phyloP scores from a whole-genome alignment of 1,140 invertebrate species.

The Scaptomyza graminum region DNA sequence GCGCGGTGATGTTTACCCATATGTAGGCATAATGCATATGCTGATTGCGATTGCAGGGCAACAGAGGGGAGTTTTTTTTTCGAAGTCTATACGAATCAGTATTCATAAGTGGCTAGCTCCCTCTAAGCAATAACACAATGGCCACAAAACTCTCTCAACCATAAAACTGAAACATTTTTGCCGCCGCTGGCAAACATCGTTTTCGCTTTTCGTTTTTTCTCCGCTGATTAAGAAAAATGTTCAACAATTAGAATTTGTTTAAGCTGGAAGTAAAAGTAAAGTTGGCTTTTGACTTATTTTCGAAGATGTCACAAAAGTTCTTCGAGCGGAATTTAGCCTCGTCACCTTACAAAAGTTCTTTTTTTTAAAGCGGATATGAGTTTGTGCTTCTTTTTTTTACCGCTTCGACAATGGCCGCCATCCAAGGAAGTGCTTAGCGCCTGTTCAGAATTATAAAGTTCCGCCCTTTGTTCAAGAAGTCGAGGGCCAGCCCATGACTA shows the following conservation, averaged over 20 bases:
- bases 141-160: conserved; percentile 61
- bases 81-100: conserved; percentile 12
- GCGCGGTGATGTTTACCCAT: conserved; percentile 81
- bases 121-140: conserved; percentile 44
- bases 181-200: conserved; percentile 20
- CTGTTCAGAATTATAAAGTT: conserved; percentile 67
- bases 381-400: conserved; percentile 57
- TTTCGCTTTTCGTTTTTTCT: background rate
- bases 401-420: conserved; percentile 18
- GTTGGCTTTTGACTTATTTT: background rate
- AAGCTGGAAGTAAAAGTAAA: background rate
- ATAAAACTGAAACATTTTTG: conserved; percentile 59
- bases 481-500: conserved; percentile 14
- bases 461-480: conserved; percentile 42
- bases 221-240: conserved; percentile 1
- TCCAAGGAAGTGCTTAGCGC: conserved; percentile 62
- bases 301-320: conserved; percentile 2
- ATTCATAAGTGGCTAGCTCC: conserved; percentile 11
- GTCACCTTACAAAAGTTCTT: background rate
- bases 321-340: background rate
- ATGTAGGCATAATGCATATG: conserved; percentile 83
- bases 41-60: conserved; percentile 64
- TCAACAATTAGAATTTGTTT: conserved; percentile 13
- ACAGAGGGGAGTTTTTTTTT: background rate
- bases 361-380: conserved; percentile 51